A percentile compares a stretch with the other conserved stretches of the same genome.
Evolutionary conservation across 2,113 vertebrate genomes (phyloP).

Genomic region (Apus apus): DNA sequence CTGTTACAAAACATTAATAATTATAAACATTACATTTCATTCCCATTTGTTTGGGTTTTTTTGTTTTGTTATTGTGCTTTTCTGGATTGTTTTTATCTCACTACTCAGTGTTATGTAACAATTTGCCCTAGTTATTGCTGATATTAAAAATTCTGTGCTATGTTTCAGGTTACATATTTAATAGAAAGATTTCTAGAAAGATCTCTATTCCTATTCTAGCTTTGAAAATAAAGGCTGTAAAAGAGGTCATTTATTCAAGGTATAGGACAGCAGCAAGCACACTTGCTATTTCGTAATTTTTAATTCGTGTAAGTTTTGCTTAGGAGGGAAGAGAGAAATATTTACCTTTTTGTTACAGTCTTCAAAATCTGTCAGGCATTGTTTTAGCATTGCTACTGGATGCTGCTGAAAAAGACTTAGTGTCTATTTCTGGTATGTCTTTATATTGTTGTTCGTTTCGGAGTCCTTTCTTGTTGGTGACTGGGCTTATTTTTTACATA

Average conservation of each 20-base stretch:
- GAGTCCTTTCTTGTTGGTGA: neutral
- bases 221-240: neutral
- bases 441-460: neutral
- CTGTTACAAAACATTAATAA: neutral
- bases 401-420: neutral
- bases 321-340: neutral
- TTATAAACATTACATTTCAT: neutral
- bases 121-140: neutral
- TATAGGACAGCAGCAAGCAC: neutral
- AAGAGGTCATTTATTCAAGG: neutral
- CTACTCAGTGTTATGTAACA: neutral
- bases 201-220: neutral
- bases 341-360: neutral
- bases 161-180: neutral
- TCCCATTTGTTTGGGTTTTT: neutral
- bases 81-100: neutral
- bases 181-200: neutral
- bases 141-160: neutral
- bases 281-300: neutral
- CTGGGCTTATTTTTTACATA: neutral
- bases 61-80: neutral
- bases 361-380: neutral
- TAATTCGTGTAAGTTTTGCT: neutral
- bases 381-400: neutral
- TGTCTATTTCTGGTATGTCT: neutral